These are phyloP conservation scores for Nixonia krombeini DNA, from an alignment of 1,140 invertebrate species.

Conservation along the genomic window DNA sequence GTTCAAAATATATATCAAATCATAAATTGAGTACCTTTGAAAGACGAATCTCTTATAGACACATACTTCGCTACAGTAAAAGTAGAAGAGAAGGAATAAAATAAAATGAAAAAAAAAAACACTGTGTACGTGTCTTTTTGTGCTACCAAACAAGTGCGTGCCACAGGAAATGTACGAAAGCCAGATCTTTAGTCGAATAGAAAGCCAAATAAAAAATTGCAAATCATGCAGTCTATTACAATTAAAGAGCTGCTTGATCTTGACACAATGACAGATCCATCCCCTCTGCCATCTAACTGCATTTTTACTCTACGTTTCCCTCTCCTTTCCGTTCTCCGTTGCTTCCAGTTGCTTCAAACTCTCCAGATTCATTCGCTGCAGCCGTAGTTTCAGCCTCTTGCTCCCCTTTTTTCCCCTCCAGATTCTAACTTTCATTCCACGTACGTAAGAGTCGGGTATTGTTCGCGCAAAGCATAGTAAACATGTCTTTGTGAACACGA, in stretches of 20 bases:
- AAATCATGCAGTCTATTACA: conserved; percentile 69
- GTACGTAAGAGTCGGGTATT: conserved; percentile 16
- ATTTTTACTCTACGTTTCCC: conserved; percentile 28
- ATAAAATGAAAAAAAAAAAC: too few species aligned
- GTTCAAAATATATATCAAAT: too few species aligned
- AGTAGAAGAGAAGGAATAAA: too few species aligned
- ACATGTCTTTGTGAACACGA: conserved; percentile 18
- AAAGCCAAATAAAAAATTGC: too few species aligned
- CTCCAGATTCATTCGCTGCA: conserved; percentile 14
- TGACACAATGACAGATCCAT: conserved; percentile 55
- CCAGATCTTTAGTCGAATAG: too few species aligned
- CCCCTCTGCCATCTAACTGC: conserved; percentile 19
- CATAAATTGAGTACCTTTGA: too few species aligned
- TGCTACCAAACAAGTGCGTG: too few species aligned
- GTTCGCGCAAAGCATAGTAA: conserved; percentile 21
- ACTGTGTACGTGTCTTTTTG: too few species aligned
- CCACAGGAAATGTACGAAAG: too few species aligned
- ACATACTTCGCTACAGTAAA: too few species aligned
- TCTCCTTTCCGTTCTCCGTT: conserved; percentile 18
- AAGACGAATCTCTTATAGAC: too few species aligned
- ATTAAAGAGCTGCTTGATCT: conserved; percentile 64
- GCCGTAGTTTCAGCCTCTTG: conserved; percentile 3
- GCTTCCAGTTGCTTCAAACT: background rate
- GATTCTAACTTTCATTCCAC: conserved; percentile 26
- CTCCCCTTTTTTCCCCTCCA: conserved; percentile 17